These are phyloP conservation scores for Callithrix jacchus DNA, from an alignment of 2,113 vertebrate genomes.

Conservation along the genomic window DNA sequence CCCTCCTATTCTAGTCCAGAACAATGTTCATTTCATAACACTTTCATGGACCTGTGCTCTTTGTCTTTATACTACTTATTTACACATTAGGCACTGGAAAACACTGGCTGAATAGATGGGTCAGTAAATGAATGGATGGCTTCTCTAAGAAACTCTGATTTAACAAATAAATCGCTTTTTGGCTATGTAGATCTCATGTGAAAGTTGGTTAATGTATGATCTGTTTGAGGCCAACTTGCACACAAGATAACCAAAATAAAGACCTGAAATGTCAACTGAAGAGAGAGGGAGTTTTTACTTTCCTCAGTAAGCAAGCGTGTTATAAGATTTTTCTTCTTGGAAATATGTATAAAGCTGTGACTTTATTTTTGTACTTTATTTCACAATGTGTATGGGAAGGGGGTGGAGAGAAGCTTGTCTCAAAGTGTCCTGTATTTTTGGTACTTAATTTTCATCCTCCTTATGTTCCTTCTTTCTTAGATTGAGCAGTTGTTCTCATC, in stretches of 20 bases:
- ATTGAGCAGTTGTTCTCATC: conserved; percentile 19
- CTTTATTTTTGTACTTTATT: conserved; percentile 65
- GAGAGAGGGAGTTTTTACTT: neutral
- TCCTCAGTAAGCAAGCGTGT: neutral
- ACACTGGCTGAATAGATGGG: neutral
- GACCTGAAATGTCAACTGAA: neutral
- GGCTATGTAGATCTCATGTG: neutral
- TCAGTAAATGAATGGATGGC: neutral
- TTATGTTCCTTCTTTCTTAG: conserved; percentile 43
- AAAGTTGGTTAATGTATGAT: neutral
- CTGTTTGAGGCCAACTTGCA: neutral
- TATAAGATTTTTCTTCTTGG: conserved; percentile 8
- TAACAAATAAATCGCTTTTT: neutral
- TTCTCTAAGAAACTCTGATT: neutral
- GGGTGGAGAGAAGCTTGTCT: conserved; percentile 52
- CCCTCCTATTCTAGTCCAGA: neutral
- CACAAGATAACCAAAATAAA: neutral
- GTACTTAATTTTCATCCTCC: conserved; percentile 60
- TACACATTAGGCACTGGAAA: neutral
- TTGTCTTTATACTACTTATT: neutral
- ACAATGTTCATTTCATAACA: neutral
- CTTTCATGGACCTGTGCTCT: neutral
- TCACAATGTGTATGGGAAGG: conserved; percentile 51
- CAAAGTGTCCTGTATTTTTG: conserved; percentile 66
- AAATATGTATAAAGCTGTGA: conserved; percentile 50